phyloP scores from a whole-genome alignment of 2,888 invertebrate genomes.

The Notodonta ziczac region DNA sequence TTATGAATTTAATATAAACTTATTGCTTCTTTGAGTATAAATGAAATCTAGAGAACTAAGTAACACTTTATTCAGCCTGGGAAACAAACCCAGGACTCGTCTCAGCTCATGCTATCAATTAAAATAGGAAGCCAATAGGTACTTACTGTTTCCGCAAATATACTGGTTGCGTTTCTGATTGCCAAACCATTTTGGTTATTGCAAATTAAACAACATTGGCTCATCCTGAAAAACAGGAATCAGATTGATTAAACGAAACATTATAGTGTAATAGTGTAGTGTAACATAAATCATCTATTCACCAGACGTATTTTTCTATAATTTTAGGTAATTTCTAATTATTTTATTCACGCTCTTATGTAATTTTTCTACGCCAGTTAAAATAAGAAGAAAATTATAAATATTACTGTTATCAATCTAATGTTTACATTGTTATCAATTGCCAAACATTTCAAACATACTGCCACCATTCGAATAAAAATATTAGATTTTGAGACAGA shows the following conservation, averaged over 20 bases:
- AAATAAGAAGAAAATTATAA: no score
- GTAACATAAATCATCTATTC: no score
- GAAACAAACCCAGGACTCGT: no score
- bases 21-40: no score
- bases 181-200: slow-evolving; percentile 70
- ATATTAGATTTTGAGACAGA: slow-evolving; percentile 21
- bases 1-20: no score
- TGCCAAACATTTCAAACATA: slow-evolving; percentile 36
- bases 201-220: slow-evolving; percentile 86
- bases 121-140: not conserved
- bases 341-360: not conserved
- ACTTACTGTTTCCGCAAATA: slow-evolving; percentile 62
- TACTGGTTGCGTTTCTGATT: slow-evolving; percentile 43
- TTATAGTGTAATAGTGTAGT: no score
- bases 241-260: no score
- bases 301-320: no score
- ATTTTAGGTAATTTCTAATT: no score
- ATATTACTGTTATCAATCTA: slow-evolving; percentile 2
- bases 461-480: slow-evolving; percentile 39
- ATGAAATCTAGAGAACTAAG: no score
- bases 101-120: no score
- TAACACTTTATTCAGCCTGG: no score
- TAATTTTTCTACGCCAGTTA: not conserved
- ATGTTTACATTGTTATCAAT: slow-evolving; percentile 55
- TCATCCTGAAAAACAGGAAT: slow-evolving; percentile 58